Conservation (phyloP, 1,140 invertebrate genomes). For the Neodiprion virginianus region DNA sequence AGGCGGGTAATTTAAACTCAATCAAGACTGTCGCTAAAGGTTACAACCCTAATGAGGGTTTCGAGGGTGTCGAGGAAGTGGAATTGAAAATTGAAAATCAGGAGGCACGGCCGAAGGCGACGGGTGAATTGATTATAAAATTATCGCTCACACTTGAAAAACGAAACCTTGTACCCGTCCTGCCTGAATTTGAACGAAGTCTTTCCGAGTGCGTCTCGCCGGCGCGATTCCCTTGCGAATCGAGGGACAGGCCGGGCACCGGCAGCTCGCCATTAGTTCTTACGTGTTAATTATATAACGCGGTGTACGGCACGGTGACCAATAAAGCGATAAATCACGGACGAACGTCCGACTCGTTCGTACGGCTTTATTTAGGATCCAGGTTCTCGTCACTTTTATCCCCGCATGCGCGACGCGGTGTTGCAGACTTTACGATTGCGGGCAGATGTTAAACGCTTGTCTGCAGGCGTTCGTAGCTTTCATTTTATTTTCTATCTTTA, state of each 20-base stretch:
- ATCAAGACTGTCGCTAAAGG: constrained; percentile 13
- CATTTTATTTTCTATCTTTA: background rate
- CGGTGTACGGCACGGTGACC: background rate
- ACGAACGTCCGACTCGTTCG: constrained; percentile 22
- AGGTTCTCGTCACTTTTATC: background rate
- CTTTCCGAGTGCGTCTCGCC: background rate
- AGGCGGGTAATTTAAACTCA: constrained; percentile 29
- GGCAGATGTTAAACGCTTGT: constrained; percentile 33
- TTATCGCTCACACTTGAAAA: background rate
- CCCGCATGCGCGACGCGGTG: background rate
- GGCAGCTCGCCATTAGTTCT: constrained; percentile 17
- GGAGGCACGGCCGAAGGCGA: background rate
- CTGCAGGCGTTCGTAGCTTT: too few species aligned
- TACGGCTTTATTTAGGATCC: background rate
- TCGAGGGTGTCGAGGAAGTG: background rate
- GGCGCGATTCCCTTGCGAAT: background rate
- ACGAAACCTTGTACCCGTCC: background rate
- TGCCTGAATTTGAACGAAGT: background rate
- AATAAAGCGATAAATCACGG: constrained; percentile 38
- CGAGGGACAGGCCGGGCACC: background rate
- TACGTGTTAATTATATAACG: constrained; percentile 34
- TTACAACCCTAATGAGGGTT: background rate
- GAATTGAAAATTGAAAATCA: background rate
- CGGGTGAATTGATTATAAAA: background rate
- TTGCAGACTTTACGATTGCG: constrained; percentile 31